These are phyloP conservation scores for Nyctalus aviator DNA, from an alignment of 2,797 vertebrate genomes.

Conservation along the genomic window DNA sequence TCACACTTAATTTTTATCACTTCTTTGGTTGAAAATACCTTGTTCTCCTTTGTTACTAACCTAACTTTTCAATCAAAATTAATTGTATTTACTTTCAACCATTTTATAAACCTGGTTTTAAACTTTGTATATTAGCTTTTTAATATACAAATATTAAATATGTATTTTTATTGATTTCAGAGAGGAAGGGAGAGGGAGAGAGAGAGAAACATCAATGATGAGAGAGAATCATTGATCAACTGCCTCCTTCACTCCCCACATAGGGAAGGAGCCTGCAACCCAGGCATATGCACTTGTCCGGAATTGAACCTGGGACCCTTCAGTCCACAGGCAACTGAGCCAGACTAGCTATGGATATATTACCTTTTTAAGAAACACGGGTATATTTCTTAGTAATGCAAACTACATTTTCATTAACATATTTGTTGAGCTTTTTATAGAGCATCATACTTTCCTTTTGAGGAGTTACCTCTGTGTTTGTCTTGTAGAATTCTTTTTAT, in stretches of 20 bases:
- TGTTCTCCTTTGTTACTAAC: conserved; percentile 42
- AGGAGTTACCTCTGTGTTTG: not conserved
- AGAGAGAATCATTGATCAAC: too few species aligned
- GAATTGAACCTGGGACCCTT: too few species aligned
- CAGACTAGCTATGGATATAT: not conserved
- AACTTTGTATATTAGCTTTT: not conserved
- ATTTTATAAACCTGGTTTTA: conserved; percentile 25
- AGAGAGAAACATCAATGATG: too few species aligned
- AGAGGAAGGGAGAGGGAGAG: too few species aligned
- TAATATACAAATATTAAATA: not conserved
- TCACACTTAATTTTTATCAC: not conserved
- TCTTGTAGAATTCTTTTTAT: conserved; percentile 31
- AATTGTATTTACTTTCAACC: not conserved
- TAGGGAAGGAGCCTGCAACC: too few species aligned
- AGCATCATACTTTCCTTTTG: not conserved
- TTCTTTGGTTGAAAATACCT: conserved; percentile 32
- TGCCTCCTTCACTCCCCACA: too few species aligned
- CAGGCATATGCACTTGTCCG: too few species aligned
- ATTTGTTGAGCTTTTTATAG: conserved; percentile 40
- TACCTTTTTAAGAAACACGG: not conserved
- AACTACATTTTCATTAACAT: not conserved
- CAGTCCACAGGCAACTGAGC: too few species aligned
- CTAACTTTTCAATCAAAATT: conserved; percentile 25
- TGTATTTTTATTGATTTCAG: too few species aligned
- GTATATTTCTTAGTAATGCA: conserved; percentile 19